These are phyloP conservation scores for Fratercula arctica DNA, from an alignment of 2,797 vertebrate species.

Conservation along the genomic window DNA sequence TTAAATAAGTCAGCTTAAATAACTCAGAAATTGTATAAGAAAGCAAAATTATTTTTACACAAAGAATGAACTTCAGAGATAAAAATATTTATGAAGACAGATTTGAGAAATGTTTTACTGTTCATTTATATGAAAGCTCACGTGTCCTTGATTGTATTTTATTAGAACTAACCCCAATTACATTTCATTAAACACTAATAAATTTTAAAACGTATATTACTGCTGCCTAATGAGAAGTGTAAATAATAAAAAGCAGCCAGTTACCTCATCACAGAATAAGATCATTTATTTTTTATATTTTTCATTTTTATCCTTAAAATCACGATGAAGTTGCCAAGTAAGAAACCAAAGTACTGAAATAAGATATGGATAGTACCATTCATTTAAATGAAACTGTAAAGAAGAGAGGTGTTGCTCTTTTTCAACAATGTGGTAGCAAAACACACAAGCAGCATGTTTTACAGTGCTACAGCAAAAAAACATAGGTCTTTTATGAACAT, in stretches of 20 bases:
- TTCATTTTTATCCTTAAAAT: not conserved
- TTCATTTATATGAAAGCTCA: not conserved
- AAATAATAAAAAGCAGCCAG: constrained; percentile 36
- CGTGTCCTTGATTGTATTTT: constrained; percentile 26
- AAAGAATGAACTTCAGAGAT: not conserved
- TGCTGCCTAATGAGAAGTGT: constrained; percentile 3
- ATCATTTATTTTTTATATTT: not conserved
- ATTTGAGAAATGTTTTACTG: constrained; percentile 16
- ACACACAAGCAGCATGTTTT: not conserved
- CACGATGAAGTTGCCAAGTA: not conserved
- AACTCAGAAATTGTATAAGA: not conserved
- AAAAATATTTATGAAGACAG: constrained; percentile 16
- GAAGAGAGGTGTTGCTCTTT: not conserved
- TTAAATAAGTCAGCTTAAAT: not conserved
- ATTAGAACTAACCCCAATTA: constrained; percentile 30
- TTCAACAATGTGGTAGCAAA: not conserved
- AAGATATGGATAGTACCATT: not conserved
- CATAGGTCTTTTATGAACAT: not conserved
- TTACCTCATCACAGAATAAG: not conserved
- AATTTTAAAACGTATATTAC: constrained; percentile 32
- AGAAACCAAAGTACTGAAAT: not conserved
- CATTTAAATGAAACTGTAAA: not conserved
- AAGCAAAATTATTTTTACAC: not conserved
- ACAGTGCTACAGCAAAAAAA: not conserved
- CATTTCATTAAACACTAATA: constrained; percentile 39